Percentiles rank a stretch among this genome's conserved stretches.
Conservation (phyloP, 2,113 vertebrate genomes). For the Trogon surrucura region DNA sequence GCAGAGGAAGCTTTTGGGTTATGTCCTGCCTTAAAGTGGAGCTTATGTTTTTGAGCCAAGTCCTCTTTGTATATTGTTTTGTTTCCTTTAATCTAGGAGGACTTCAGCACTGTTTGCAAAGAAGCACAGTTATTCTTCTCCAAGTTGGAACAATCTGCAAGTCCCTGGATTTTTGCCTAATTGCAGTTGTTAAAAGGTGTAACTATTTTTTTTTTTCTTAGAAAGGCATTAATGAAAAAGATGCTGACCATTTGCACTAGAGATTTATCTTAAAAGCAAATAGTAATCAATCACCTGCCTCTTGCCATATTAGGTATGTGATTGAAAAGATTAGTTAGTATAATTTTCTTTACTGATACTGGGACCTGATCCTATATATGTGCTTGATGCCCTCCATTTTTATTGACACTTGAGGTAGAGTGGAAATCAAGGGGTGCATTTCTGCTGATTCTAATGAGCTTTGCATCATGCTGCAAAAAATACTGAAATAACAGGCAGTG, state of each 20-base stretch:
- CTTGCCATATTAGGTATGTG: background rate
- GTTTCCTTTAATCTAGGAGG: background rate
- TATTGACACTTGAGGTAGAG: background rate
- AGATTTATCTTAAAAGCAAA: background rate
- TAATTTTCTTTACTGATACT: background rate
- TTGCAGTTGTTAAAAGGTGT: background rate
- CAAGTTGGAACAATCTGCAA: background rate
- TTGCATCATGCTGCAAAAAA: constrained; percentile 5
- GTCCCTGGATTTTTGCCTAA: background rate
- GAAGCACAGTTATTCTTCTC: background rate
- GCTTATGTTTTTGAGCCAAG: background rate
- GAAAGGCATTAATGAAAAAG: background rate
- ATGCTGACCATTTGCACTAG: background rate
- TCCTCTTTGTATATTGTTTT: background rate
- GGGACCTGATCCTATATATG: background rate
- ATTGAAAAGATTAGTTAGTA: background rate
- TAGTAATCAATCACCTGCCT: background rate
- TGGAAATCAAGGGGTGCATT: background rate
- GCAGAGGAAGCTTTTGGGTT: background rate
- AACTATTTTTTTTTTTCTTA: background rate
- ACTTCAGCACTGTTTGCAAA: background rate
- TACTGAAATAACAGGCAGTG: constrained; percentile 16
- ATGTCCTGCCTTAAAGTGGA: background rate
- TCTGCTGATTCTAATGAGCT: constrained; percentile 13
- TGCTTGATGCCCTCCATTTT: background rate